phyloP scores from a whole-genome alignment of 2,797 vertebrate genomes.

The Gymnothorax javanicus region DNA sequence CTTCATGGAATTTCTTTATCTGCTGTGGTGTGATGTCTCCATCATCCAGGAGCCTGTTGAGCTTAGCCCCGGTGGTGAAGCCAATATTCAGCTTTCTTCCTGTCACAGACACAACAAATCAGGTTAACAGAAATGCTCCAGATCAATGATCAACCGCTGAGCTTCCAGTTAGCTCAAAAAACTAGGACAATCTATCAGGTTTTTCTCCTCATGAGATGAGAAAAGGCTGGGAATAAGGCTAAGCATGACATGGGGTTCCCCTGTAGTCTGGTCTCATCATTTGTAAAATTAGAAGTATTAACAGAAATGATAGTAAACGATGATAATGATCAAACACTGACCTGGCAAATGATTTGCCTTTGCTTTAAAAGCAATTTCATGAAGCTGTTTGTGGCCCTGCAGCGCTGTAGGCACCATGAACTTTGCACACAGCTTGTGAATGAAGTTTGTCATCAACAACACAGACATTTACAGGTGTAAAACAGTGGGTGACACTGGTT shows the following conservation, averaged over 20 bases:
- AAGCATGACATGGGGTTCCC: not conserved
- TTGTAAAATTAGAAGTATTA: constrained; percentile 6
- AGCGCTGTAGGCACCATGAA: too few species aligned
- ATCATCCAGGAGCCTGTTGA: constrained; percentile 38
- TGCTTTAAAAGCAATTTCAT: constrained; percentile 28
- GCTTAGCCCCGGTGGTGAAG: constrained; percentile 30
- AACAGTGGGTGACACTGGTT: too few species aligned
- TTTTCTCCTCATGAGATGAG: too few species aligned
- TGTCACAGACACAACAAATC: constrained; percentile 32
- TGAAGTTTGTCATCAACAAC: too few species aligned
- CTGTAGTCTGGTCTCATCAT: not conserved
- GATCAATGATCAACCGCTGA: constrained; percentile 17
- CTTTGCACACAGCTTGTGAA: too few species aligned
- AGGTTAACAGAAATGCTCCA: constrained; percentile 28
- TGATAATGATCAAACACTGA: constrained; percentile 14
- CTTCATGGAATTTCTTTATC: constrained; percentile 36
- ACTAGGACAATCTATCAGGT: too few species aligned
- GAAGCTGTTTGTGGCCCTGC: constrained; percentile 2
- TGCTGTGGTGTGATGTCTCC: constrained; percentile 38
- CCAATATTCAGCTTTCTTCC: constrained; percentile 39
- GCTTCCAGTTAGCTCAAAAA: too few species aligned
- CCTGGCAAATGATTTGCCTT: constrained; percentile 34
- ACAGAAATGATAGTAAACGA: not conserved
- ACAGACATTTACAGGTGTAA: too few species aligned
- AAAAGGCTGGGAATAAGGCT: too few species aligned